Evolutionary conservation across 2,888 invertebrate species (phyloP), one percentile per base, ranked within the genome.

Genomic region (Aelia acuminata): DNA sequence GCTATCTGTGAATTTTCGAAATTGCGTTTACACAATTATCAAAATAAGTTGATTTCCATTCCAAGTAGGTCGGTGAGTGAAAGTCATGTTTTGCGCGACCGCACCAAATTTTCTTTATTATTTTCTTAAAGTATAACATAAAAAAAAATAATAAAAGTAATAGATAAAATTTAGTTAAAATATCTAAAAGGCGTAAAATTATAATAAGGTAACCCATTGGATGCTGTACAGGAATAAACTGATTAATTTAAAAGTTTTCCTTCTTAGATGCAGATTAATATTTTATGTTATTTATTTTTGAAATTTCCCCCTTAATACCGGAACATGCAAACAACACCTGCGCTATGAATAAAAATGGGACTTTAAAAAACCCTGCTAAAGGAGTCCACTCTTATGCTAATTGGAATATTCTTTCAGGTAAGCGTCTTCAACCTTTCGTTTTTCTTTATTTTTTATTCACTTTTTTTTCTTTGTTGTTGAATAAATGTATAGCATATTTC

Each of bases 321-420:
- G 35, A 20, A 8, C 48, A 70, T 63, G 43, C 80, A 47, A 87
- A 63, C 87, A 47, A 57, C 87, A 87, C 87, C 87, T 87, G 87
- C 47, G 63, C 87, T 87, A 87, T 87, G 87, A 87, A 87, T 87
- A 87, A 63, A 87, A 87, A 87, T 87, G 39, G 43, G 39, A 63
- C 87, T 87, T 86, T 87, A 87, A 87, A 86, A 84, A 70, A 47
- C 53, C 10, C 43, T 26, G 87, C 43, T 87, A n/a, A 47, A 80
- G 80, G 80, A 80, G 80, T 80, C 80, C 43, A 43, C 87, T 70
- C 87, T 87, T 87, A 87, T 87, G 87, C 87, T 87, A 87, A 87
- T 87, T 87, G 57, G 70, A 39, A 48, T 70, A 39, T 87, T 48
- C 87, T 87, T 87, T 70, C 50, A 48, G 57, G 43, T 31, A 63